Evolutionary conservation across 2,797 vertebrate species (phyloP).

Genomic region (Spea hammondii): DNA sequence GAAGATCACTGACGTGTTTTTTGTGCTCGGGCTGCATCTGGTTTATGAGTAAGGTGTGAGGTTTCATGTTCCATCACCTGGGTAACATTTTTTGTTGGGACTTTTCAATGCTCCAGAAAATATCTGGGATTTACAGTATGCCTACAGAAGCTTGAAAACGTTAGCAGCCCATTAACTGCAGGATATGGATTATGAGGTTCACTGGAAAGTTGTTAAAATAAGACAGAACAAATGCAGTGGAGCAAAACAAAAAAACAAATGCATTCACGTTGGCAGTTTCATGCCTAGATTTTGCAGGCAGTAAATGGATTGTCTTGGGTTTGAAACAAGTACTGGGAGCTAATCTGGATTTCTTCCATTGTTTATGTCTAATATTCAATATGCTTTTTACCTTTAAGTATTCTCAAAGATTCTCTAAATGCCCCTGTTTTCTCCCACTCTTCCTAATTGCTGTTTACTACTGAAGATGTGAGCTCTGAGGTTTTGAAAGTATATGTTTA

Average conservation of each 20-base stretch:
- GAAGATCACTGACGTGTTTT: slow-evolving; percentile 47
- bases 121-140: slow-evolving; percentile 61
- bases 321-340: too few species aligned
- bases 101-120: slow-evolving; percentile 56
- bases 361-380: too few species aligned
- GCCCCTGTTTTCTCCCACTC: too few species aligned
- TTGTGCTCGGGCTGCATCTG: slow-evolving; percentile 29
- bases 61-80: slow-evolving; percentile 49
- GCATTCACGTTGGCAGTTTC: slow-evolving; percentile 46
- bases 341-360: too few species aligned
- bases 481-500: too few species aligned
- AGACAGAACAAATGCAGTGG: slow-evolving; percentile 58
- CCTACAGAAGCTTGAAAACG: slow-evolving; percentile 63
- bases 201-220: slow-evolving; percentile 62
- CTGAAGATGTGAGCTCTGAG: too few species aligned
- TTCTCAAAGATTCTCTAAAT: too few species aligned
- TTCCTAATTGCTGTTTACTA: too few species aligned
- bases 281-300: neutral
- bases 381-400: too few species aligned
- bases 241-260: slow-evolving; percentile 55
- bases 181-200: slow-evolving; percentile 66
- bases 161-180: slow-evolving; percentile 62
- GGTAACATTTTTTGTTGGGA: slow-evolving; percentile 55
- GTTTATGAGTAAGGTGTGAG: slow-evolving; percentile 44
- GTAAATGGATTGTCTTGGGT: neutral